Evolutionary conservation across 1,140 invertebrate species (phyloP), one percentile per base, ranked within the genome.

Genomic region (Diorhabda elongata): DNA sequence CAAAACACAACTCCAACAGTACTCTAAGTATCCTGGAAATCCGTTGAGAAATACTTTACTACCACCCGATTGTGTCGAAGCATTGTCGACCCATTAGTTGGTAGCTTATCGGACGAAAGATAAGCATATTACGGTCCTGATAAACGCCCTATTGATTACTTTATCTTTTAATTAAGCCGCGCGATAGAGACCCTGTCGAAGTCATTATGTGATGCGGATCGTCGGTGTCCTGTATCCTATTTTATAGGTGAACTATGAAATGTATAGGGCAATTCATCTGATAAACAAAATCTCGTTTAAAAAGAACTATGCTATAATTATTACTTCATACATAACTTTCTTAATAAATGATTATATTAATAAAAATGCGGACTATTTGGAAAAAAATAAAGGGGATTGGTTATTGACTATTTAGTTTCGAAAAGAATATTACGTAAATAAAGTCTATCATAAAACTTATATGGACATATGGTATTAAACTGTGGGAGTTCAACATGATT

Each of bases 141-240:
- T 61, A 61, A 61, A 61, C n/a, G 11, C 59, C 59, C 59, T 61
- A 61, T 61, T 61, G 59, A 61, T 61, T 61, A 61, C 42, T 61
- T 61, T 61, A 61, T 61, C 59, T 61, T 61, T 61, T 61, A 61
- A 61, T 61, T 61, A 61, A 43, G 59, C 59, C 26, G 11, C 41
- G 42, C 42, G 59, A 61, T 61, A 61, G 59, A 42, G 59, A 58
- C 59, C 59, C n/a, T 52, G 59, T 43, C 59, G 59, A 8, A 61
- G 59, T 61, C 59, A 61, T 61, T 61, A 42, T 61, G 59, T 42
- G 59, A 43, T 8, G 4, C 47, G 47, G 6, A 52, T 52, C 47
- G 47, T 52, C 47, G 3, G 6, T 2, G 6, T 52, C n/a, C 47
- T 52, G 47, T 52, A 52, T 52, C 47, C 26, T 52, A 52, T 52